A percentile compares a stretch with the other conserved stretches of the same genome.
phyloP scores from a whole-genome alignment of 2,888 invertebrate genomes.

The Eustalomyia histrio region DNA sequence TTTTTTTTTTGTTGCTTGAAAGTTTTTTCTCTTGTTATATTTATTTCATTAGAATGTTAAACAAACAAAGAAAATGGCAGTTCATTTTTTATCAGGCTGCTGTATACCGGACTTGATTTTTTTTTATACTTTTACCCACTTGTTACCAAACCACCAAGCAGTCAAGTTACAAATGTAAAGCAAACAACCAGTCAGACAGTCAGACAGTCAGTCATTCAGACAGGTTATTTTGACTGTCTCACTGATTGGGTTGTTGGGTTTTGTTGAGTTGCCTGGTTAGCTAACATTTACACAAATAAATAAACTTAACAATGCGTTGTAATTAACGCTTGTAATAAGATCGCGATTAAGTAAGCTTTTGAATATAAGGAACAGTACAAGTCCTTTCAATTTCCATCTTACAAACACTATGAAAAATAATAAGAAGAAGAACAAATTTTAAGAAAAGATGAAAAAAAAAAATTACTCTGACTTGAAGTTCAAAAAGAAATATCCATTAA shows the following conservation, averaged over 20 bases:
- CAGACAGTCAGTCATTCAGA: background rate
- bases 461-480: background rate
- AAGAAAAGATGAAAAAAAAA: background rate
- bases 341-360: conserved; percentile 71
- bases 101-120: background rate
- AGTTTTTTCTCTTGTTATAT: background rate
- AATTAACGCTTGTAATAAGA: conserved; percentile 78
- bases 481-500: background rate
- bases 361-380: background rate
- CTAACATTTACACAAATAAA: conserved; percentile 36
- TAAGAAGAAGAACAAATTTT: background rate
- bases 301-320: conserved; percentile 66
- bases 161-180: background rate
- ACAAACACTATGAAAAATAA: background rate
- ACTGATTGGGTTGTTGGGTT: background rate
- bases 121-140: background rate
- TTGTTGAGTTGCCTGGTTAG: background rate
- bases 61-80: conserved; percentile 35
- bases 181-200: background rate
- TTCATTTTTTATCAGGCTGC: conserved; percentile 9
- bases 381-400: background rate
- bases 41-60: conserved; percentile 40
- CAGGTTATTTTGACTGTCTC: background rate
- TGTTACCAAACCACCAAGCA: background rate
- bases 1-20: background rate